Evolutionary conservation across 2,888 invertebrate species (phyloP), one percentile per base, ranked within the genome.

Genomic region (Smittia aterrima): DNA sequence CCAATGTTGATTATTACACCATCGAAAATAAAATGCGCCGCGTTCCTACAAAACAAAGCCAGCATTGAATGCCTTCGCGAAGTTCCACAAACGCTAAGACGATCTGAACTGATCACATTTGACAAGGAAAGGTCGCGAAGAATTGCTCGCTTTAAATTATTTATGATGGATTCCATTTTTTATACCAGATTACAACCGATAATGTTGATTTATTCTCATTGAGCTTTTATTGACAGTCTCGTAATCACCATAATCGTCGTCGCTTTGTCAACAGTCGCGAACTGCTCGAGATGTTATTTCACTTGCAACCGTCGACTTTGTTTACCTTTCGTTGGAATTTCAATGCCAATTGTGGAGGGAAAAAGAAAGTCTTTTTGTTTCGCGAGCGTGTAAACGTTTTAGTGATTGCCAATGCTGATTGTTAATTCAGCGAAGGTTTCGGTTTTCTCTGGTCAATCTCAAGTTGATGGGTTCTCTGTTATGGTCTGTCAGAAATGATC

Each of bases 1-100:
- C 64, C 64, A 64, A 64, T 24, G 25, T 64, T 64, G 64, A 27
- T 64, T 64, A 16, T 64, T 64, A 27, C 64, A 64, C 25, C 64
- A 64, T 27, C 25, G 13, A 64, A 13, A 58, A 18, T 7, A 9
- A 58, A 58, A 58, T 58, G 20, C 58, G 58, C 58, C 11, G 64
- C 58, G 58, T 22, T 58, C 53, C 13, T 13, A 4, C 9, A 53
- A 11, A 16, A 53, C 53, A 53, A 38, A 38, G 38, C 38, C 2
- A 16, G 47, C 47, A 11, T 13, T 47, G 47, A 47, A 47, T 47
- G 2, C 47, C 47, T 47, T 47, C n/a, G 47, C 47, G 13, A 47
- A n/a, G 47, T n/a, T n/a, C 16, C 2, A 11, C 47, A 16, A 13
- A 47, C 16, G 47, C 11, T 6, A 2, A 47, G 9, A 9, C 32